Evolutionary conservation across 2,113 vertebrate genomes (phyloP).

Genomic region (Chaetodon auriga): DNA sequence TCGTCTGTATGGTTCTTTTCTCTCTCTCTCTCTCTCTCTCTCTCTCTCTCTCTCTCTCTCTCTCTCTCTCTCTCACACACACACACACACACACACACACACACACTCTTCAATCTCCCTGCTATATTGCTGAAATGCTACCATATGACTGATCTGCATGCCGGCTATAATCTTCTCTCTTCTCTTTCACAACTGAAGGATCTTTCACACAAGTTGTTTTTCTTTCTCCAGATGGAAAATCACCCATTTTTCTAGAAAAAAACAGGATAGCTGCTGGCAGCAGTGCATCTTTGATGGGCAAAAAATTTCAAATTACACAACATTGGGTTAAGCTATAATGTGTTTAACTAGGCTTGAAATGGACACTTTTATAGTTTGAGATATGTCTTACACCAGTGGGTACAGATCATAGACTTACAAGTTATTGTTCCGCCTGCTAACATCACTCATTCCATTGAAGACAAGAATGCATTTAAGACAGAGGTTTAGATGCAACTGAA

Average conservation of each 20-base stretch:
- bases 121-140: slow-evolving; percentile 32
- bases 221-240: slow-evolving; percentile 37
- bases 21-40: no score
- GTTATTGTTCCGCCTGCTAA: slow-evolving; percentile 12
- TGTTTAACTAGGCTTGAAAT: slow-evolving; percentile 49
- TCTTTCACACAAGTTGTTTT: slow-evolving; percentile 31
- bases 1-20: slow-evolving; percentile 5
- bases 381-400: not conserved
- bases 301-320: not conserved
- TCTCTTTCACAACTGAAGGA: slow-evolving; percentile 36
- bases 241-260: slow-evolving; percentile 15
- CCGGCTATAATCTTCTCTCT: slow-evolving; percentile 47
- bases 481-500: not conserved
- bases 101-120: slow-evolving; percentile 11
- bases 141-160: slow-evolving; percentile 46
- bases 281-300: not conserved
- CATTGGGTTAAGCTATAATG: slow-evolving; percentile 1
- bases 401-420: slow-evolving; percentile 6
- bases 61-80: no score
- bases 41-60: no score
- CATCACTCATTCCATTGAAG: not conserved
- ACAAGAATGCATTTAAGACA: not conserved
- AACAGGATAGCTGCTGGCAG: not conserved
- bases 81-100: slow-evolving; percentile 18
- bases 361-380: slow-evolving; percentile 21